Base-by-base conservation (phyloP, 2,888 invertebrate species). In the Luperina testacea region DNA sequence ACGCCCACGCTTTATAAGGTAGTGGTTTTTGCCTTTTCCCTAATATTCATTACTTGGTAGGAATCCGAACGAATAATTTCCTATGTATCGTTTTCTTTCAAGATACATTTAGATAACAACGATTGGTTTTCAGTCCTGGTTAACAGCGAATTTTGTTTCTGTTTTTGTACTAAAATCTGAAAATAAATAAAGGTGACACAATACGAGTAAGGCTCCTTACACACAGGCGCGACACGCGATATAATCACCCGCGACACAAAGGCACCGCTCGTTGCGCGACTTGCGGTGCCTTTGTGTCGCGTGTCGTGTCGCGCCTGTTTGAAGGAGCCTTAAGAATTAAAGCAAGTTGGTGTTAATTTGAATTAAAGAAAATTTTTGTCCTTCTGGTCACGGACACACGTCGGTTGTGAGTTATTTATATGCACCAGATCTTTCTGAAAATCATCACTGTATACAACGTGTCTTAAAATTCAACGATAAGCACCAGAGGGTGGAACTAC, bases 1-100 rank as follows among this genome's bases (percentile, higher is more conserved):
- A 71, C 84, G 79, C 79, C 83, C 77, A 81, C 61, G 27, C 1
- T 15, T 9, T 24, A n/a, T 17, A 45, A 7, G 15, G 8, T n/a
- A 24, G 4, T 3, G 8, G 27, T 77, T 3, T 27, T 17, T 32
- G 24, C 7, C 11, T 7, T 45, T 24, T 15, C 17, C 2, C 7
- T 20, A 38, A 59, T 13, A 8, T 8, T 27, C 15, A n/a, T 61
- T 24, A 24, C 9, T 24, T 59, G 20, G 17, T 8, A 63, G 32
- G 1, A 17, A 7, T 48, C 1, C 0, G 24, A 53, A 24, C 4
- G 7, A 27, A 5, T 8, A 24, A 24, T 24, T 38, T 1, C 4
- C 1, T 24, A 32, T 27, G 9, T 27, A 13, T n/a, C 0, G 17
- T 45, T 69, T 45, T 48, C n/a, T 27, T 20, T 11, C 9, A 2